These are phyloP conservation scores for Nasonia giraulti DNA, from an alignment of 1,140 invertebrate genomes.

Conservation along the genomic window DNA sequence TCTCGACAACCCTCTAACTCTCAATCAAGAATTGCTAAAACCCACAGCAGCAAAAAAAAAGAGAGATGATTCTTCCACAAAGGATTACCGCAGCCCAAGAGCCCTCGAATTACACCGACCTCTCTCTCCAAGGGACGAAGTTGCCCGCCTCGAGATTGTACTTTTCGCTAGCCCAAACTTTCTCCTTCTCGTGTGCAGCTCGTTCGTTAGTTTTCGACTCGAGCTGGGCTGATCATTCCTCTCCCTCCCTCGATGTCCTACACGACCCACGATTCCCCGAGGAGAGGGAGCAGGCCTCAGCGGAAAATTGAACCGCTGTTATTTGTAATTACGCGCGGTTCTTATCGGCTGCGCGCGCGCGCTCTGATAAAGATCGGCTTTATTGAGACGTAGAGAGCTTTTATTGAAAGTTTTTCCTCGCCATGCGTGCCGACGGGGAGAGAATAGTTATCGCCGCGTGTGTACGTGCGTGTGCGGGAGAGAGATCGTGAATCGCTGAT, in stretches of 20 bases:
- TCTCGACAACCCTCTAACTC: too few species aligned
- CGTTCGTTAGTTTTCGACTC: constrained; percentile 25
- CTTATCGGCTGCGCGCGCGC: constrained; percentile 49
- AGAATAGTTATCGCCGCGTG: background rate
- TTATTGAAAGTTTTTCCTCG: constrained; percentile 27
- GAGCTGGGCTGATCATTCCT: background rate
- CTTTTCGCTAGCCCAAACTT: background rate
- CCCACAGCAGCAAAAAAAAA: too few species aligned
- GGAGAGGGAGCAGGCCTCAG: constrained; percentile 36
- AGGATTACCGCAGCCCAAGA: background rate
- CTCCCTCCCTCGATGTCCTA: constrained; percentile 10
- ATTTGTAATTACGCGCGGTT: constrained; percentile 62
- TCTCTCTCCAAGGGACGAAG: background rate
- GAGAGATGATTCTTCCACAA: background rate
- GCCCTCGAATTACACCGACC: background rate
- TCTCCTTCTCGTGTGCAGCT: background rate
- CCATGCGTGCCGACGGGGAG: background rate
- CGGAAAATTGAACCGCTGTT: constrained; percentile 58
- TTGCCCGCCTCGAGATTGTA: background rate
- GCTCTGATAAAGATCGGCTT: background rate
- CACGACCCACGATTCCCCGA: constrained; percentile 10
- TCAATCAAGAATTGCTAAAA: too few species aligned
- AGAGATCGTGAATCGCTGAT: constrained; percentile 9
- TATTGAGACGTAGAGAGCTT: background rate
- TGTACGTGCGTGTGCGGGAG: background rate